Conservation (phyloP, 92 coral and sea anemone species). For the Epizoanthus stellaris region DNA sequence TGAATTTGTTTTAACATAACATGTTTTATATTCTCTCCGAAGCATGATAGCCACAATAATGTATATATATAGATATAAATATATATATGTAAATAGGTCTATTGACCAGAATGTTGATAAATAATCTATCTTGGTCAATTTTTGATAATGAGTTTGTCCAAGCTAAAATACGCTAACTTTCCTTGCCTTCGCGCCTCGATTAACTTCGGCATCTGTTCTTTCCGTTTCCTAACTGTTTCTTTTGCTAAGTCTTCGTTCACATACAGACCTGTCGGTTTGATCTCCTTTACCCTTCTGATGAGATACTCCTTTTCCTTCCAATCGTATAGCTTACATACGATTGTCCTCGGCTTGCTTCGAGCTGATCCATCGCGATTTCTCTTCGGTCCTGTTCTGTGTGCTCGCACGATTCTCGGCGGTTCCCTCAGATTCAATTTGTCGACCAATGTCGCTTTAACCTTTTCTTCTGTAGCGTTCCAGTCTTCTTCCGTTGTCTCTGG, state of each 20-base stretch:
- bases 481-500: slow-evolving; percentile 21
- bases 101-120: too few species aligned
- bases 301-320: slow-evolving; percentile 25
- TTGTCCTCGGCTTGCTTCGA: slow-evolving; percentile 23
- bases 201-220: slow-evolving; percentile 1
- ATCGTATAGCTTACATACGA: slow-evolving; percentile 32
- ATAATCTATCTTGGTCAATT: too few species aligned
- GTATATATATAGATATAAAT: too few species aligned
- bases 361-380: slow-evolving; percentile 7
- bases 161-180: neutral
- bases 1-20: too few species aligned
- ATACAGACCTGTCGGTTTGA: slow-evolving; percentile 26
- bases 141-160: slow-evolving; percentile 27
- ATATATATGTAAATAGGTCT: too few species aligned
- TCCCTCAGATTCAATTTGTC: slow-evolving; percentile 8
- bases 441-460: neutral
- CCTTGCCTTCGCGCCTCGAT: slow-evolving; percentile 23
- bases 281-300: slow-evolving; percentile 8
- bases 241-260: slow-evolving; percentile 21
- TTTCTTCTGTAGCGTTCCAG: slow-evolving; percentile 29
- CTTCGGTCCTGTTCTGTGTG: slow-evolving; percentile 32
- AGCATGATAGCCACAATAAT: too few species aligned
- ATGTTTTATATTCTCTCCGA: too few species aligned
- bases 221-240: slow-evolving; percentile 29
- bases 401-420: slow-evolving; percentile 31